Percentiles rank a stretch among this genome's conserved stretches.
phyloP scores from a whole-genome alignment of 2,888 invertebrate species.

The Synanthedon formicaeformis region DNA sequence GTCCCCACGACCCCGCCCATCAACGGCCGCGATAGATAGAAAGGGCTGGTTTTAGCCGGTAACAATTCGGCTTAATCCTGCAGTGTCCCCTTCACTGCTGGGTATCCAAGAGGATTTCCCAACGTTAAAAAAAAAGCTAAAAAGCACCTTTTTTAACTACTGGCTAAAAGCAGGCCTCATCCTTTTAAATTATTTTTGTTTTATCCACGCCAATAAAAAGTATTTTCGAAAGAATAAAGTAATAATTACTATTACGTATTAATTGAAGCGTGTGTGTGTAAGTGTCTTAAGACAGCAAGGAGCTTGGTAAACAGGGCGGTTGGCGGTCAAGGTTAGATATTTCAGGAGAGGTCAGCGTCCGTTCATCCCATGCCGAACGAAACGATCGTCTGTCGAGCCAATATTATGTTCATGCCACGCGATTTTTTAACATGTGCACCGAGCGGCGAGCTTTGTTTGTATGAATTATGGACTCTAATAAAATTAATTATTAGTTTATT shows the following conservation, averaged over 20 bases:
- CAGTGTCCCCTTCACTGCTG: no score
- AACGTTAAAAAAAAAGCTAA: no score
- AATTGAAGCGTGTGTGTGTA: neutral
- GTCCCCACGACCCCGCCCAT: no score
- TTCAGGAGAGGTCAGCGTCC: constrained; percentile 45
- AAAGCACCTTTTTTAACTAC: no score
- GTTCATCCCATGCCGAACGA: constrained; percentile 19
- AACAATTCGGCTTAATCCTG: no score
- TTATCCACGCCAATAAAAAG: no score
- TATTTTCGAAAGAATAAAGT: neutral
- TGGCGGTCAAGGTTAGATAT: constrained; percentile 56
- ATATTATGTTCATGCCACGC: constrained; percentile 35
- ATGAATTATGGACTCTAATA: neutral
- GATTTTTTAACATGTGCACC: constrained; percentile 34
- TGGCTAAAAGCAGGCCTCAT: no score
- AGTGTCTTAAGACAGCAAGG: constrained; percentile 5
- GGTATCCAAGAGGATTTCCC: no score
- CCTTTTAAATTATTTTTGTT: no score
- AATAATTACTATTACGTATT: neutral
- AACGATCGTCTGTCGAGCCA: constrained; percentile 10
- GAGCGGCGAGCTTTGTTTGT: neutral
- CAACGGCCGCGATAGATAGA: no score
- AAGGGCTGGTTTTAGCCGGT: no score
- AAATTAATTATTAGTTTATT: neutral
- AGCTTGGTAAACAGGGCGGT: constrained; percentile 27